Evolutionary conservation across 2,888 invertebrate genomes (phyloP).

Genomic region (Pemphredon lugubris): DNA sequence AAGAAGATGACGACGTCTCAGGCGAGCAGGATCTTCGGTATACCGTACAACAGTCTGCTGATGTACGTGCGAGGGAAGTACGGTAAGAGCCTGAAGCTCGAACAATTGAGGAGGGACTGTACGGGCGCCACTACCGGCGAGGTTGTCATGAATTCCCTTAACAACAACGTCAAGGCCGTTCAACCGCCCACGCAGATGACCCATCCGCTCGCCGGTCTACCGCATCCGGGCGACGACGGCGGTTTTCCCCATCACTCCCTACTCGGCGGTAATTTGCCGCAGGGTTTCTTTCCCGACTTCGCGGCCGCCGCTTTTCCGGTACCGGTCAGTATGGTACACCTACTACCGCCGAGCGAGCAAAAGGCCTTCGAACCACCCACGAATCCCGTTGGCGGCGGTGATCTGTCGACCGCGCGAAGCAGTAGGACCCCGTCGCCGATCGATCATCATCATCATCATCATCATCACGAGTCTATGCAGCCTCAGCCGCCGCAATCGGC

Average conservation of each 20-base stretch:
- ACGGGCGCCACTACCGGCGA: constrained; percentile 90
- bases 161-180: constrained; percentile 84
- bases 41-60: constrained; percentile 94
- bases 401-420: constrained; percentile 50
- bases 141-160: constrained; percentile 82
- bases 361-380: constrained; percentile 85
- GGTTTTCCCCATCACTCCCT: constrained; percentile 75
- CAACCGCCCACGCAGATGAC: constrained; percentile 73
- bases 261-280: constrained; percentile 82
- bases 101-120: constrained; percentile 93
- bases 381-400: constrained; percentile 81
- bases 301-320: constrained; percentile 88
- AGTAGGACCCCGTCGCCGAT: constrained; percentile 75
- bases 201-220: constrained; percentile 71
- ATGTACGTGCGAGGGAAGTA: constrained; percentile 97
- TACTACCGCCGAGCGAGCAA: constrained; percentile 90
- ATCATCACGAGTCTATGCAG: constrained; percentile 75
- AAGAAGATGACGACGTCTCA: constrained; percentile 97
- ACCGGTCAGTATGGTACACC: constrained; percentile 92
- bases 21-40: constrained; percentile 94
- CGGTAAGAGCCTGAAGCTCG: constrained; percentile 94
- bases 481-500: constrained; percentile 84
- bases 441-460: constrained; percentile 67
- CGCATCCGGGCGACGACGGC: constrained; percentile 72
- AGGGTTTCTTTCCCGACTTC: constrained; percentile 92